These are phyloP conservation scores for Callionymus lyra DNA, from an alignment of 2,113 vertebrate genomes.

Conservation along the genomic window DNA sequence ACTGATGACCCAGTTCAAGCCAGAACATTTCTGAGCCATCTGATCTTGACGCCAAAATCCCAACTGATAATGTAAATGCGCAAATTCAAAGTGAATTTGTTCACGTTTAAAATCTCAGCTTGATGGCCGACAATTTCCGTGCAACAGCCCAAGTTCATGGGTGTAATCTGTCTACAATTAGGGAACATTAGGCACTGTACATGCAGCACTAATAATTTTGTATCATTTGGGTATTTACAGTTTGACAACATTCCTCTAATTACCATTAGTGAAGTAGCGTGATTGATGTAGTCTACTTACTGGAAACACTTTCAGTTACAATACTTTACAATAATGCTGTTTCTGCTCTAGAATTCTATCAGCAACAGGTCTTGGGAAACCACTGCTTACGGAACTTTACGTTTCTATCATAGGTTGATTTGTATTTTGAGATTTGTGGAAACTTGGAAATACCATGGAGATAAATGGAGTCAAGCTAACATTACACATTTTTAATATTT, in stretches of 20 bases:
- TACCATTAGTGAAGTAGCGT: constrained; percentile 1
- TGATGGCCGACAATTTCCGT: constrained; percentile 10
- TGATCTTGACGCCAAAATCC: constrained; percentile 39
- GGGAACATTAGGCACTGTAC: neutral
- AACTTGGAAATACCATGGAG: too few species aligned
- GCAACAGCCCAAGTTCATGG: constrained; percentile 18
- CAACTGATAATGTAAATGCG: constrained; percentile 45
- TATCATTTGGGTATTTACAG: constrained; percentile 3
- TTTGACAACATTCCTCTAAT: constrained; percentile 12
- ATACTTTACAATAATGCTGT: constrained; percentile 1
- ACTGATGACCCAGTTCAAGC: constrained; percentile 50
- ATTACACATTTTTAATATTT: too few species aligned
- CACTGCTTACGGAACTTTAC: too few species aligned
- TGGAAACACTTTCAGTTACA: neutral
- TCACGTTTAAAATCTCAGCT: constrained; percentile 20
- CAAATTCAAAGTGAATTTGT: constrained; percentile 42
- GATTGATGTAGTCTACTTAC: constrained; percentile 1
- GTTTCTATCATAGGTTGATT: too few species aligned
- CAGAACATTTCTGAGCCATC: constrained; percentile 40
- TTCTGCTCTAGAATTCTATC: too few species aligned
- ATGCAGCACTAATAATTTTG: constrained; percentile 12
- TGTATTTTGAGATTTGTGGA: too few species aligned
- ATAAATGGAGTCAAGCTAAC: too few species aligned
- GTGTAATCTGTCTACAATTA: constrained; percentile 9
- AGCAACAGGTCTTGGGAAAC: too few species aligned